phyloP scores from a whole-genome alignment of 1,140 invertebrate genomes.

The Zophobas atratus region DNA sequence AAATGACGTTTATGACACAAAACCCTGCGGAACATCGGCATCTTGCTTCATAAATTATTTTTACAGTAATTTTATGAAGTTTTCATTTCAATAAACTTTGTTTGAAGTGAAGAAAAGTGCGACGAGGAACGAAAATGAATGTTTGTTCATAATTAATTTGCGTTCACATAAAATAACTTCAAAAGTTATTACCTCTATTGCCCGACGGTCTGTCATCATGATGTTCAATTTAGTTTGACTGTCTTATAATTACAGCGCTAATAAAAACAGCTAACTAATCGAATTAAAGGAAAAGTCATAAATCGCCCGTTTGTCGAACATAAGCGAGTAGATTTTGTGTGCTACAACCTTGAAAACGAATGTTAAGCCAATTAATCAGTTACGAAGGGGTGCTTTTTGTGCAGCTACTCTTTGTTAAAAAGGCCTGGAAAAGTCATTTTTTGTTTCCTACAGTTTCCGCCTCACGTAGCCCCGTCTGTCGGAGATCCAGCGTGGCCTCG shows the following conservation, averaged over 20 bases:
- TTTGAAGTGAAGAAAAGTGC: background rate
- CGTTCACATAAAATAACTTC: too few relatives aligned
- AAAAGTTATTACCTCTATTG: background rate
- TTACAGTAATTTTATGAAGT: slow-evolving; percentile 9
- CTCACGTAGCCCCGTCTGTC: slow-evolving; percentile 17
- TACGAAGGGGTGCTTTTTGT: background rate
- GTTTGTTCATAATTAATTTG: too few relatives aligned
- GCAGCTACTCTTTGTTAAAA: slow-evolving; percentile 7
- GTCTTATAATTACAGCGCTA: too few relatives aligned
- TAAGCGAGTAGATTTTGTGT: background rate
- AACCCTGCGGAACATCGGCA: background rate
- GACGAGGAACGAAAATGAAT: too few relatives aligned
- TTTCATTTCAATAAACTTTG: slow-evolving; percentile 6
- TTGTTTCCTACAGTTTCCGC: slow-evolving; percentile 11
- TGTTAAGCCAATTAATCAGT: slow-evolving; percentile 21
- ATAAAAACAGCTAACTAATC: background rate
- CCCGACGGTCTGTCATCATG: too few relatives aligned
- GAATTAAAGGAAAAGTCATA: background rate
- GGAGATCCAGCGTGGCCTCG: slow-evolving; percentile 7
- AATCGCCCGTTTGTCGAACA: background rate
- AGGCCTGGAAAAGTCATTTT: slow-evolving; percentile 22
- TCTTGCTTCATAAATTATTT: slow-evolving; percentile 18
- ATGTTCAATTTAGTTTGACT: too few relatives aligned
- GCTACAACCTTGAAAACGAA: background rate
- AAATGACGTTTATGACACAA: slow-evolving; percentile 26